Evolutionary conservation across 2,113 vertebrate genomes (phyloP), one percentile per base, ranked within the genome.

Genomic region (Gobius niger): DNA sequence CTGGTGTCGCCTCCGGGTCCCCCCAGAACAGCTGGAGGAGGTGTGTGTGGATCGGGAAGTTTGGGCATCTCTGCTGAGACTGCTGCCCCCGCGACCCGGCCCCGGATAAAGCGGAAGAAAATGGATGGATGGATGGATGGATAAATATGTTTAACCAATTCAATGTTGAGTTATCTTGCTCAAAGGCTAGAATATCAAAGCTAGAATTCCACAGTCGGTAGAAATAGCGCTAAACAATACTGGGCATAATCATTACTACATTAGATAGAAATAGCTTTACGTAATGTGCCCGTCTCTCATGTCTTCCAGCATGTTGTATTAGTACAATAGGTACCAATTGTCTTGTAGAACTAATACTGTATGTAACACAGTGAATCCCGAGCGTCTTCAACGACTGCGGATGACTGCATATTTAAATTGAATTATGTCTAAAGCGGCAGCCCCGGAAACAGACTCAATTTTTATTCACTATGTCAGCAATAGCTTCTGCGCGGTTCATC

Each of bases 391-490:
- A 11, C 15, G 13, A 57, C 24, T 47, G 10, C 4, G 8, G 47
- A 65, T 53, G 44, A 60, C 42, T 51, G 50, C 44, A 49, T 10
- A 44, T 16, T 15, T 7, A 63, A 63, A 63, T 46, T 44, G 0
- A 44, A 71, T 73, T 24, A 51, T 41, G 61, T 64, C 57, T 9
- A 47, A 71, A 73, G 65, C 66, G 47, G 73, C 73, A 68, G 54
- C 15, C 16, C 57, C 52, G 1, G 18, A 41, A 46, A 63, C 19
- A 47, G 2, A 50, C 66, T 72, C 16, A 7, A 34, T 59, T 70
- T 57, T 4, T 44, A 75, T 65, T 60, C 7, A 51, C 57, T 41
- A 7, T 60, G 57, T 87, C 87, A 84, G 87, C 83, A 65, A 9
- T 13, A 40, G 47, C 44, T 63, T 14, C 52, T 44, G 64, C 63